A percentile compares a stretch with the other conserved stretches of the same genome.
Evolutionary conservation across 1,140 invertebrate species (phyloP).

Genomic region (Plutomurus gul): DNA sequence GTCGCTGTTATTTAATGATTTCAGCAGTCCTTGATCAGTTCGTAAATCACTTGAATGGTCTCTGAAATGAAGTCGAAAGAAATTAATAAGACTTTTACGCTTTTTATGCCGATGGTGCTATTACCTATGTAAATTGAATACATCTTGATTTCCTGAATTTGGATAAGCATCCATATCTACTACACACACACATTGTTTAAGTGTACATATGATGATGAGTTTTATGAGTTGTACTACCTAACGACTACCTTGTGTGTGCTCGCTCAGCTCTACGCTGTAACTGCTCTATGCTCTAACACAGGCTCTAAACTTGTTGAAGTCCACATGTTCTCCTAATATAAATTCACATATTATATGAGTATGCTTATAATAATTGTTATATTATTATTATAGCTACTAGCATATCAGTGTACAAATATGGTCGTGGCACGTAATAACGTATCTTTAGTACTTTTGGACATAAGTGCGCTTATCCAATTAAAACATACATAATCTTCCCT

Average conservation of each 20-base stretch:
- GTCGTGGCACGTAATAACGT: too few species aligned
- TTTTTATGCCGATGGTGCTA: neutral
- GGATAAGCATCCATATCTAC: neutral
- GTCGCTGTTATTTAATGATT: slow-evolving; percentile 15
- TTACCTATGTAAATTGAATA: neutral
- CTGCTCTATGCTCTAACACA: too few species aligned
- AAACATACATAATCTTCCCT: too few species aligned
- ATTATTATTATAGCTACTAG: too few species aligned
- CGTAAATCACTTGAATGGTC: slow-evolving; percentile 32
- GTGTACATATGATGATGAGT: neutral
- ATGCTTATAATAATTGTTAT: too few species aligned
- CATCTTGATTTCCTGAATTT: slow-evolving; percentile 27
- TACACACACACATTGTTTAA: neutral
- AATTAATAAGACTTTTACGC: slow-evolving; percentile 5
- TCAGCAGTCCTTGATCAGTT: slow-evolving; percentile 32
- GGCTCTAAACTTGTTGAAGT: too few species aligned
- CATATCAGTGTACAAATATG: too few species aligned
- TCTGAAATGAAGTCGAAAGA: slow-evolving; percentile 12
- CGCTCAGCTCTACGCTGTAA: too few species aligned
- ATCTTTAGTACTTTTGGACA: too few species aligned
- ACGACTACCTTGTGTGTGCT: neutral
- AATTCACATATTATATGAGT: too few species aligned
- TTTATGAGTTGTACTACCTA: neutral
- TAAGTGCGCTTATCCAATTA: too few species aligned
- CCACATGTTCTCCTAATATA: too few species aligned